phyloP scores from a whole-genome alignment of 2,797 vertebrate genomes.

The Phyllotis vaccarum region DNA sequence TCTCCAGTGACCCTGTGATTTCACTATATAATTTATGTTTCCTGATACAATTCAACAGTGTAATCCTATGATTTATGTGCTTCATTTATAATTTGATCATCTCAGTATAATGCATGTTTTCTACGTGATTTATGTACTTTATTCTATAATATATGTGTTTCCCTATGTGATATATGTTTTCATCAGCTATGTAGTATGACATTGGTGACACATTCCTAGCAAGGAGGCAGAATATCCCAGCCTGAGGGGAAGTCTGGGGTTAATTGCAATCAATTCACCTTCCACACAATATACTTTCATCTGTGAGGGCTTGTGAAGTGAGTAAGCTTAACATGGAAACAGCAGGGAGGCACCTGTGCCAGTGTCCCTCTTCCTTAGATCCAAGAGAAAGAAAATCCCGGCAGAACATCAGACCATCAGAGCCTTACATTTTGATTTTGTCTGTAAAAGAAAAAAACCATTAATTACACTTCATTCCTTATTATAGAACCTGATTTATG shows the following conservation, averaged over 20 bases:
- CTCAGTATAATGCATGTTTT: constrained; percentile 87
- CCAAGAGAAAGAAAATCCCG: constrained; percentile 79
- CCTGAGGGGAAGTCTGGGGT: constrained; percentile 88
- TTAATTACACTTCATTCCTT: constrained; percentile 78
- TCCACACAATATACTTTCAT: constrained; percentile 96
- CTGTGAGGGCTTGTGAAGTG: constrained; percentile 88
- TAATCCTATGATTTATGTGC: constrained; percentile 90
- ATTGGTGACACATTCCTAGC: constrained; percentile 83
- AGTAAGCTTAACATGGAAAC: constrained; percentile 81
- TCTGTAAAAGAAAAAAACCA: constrained; percentile 80
- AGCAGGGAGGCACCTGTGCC: constrained; percentile 80
- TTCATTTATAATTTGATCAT: constrained; percentile 92
- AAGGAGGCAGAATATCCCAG: constrained; percentile 86
- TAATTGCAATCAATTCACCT: constrained; percentile 93
- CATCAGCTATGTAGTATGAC: constrained; percentile 82
- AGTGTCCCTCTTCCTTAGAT: constrained; percentile 73
- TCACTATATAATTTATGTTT: constrained; percentile 89
- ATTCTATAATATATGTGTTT: constrained; percentile 84
- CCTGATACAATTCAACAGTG: constrained; percentile 87
- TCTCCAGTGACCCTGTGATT: constrained; percentile 86
- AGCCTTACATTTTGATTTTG: constrained; percentile 74
- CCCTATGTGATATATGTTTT: constrained; percentile 83
- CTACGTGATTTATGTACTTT: constrained; percentile 90
- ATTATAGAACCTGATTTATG: constrained; percentile 72
- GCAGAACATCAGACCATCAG: constrained; percentile 75